Percentiles rank a stretch among this genome's conserved stretches.
Conservation (phyloP, 1,140 invertebrate species). For the Calliphora vicina region DNA sequence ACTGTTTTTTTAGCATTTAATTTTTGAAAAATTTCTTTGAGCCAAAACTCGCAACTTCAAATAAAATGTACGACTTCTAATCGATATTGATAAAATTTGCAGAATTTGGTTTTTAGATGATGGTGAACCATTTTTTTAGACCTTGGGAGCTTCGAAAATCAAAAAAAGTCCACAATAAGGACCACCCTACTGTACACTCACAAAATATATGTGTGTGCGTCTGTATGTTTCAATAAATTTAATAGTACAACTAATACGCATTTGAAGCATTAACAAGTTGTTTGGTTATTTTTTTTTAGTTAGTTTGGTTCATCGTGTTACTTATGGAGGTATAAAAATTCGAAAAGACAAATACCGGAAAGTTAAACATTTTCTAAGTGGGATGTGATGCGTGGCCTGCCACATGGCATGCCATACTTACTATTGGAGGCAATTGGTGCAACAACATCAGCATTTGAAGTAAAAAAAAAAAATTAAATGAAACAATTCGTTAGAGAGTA, state of each 20-base stretch:
- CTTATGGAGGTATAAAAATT: not conserved
- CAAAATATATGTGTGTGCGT: not conserved
- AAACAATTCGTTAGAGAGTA: constrained; percentile 15
- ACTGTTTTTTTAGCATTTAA: too few relatives aligned
- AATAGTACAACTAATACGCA: constrained; percentile 5
- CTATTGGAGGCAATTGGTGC: not conserved
- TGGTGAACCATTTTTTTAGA: too few relatives aligned
- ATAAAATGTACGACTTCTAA: too few relatives aligned
- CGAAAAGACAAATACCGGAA: constrained; percentile 31
- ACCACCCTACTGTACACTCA: too few relatives aligned
- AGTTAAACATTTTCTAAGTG: constrained; percentile 19
- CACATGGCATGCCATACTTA: not conserved
- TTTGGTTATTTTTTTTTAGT: not conserved
- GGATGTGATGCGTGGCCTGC: constrained; percentile 33
- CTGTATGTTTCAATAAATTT: not conserved
- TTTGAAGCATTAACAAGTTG: constrained; percentile 7
- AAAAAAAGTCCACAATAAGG: too few relatives aligned
- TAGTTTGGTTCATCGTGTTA: not conserved
- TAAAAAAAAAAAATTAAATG: not conserved
- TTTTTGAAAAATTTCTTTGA: too few relatives aligned
- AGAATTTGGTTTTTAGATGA: too few relatives aligned
- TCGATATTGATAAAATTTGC: too few relatives aligned
- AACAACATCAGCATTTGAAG: not conserved
- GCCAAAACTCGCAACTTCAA: too few relatives aligned
- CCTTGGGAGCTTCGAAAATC: too few relatives aligned